Base-by-base conservation (phyloP, 2,113 vertebrate species). In the Empidonax traillii region DNA sequence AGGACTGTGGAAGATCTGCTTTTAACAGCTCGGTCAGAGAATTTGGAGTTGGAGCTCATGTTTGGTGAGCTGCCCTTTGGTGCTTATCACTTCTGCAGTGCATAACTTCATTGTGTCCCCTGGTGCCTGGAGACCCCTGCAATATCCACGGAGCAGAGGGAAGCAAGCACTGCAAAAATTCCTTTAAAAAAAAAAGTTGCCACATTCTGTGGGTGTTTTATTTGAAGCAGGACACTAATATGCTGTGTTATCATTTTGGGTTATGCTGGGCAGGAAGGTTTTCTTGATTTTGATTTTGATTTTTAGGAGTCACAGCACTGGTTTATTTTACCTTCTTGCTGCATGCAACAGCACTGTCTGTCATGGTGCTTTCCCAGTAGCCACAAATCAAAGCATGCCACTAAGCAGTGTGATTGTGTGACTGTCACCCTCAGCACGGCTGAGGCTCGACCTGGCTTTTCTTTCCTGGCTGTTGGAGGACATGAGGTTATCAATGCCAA, bases 41-140 rank as follows among this genome's bases (percentile, higher is more conserved):
- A 63, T 68, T 27, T 78, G 49, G 65, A 72, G 52, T 35, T 72
- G 44, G 66, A 95, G 31, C 62, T 92, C 80, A 53, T 0, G 0
- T 47, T 75, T 0, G 17, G 93, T 80, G 89, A 96, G 69, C 92
- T 96, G 92, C 93, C 93, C 76, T 94, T 76, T 89, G 80, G 86
- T 92, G 92, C 88, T 75, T 92, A 51, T 17, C 0, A 19, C 18
- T 85, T 25, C 56, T 51, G 73, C 83, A 78, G 69, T 28, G 55
- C 35, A 6, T 20, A 20, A 13, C 69, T 92, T 81, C 73, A 12
- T 71, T 1, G 0, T 7, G 2, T 75, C 44, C 72, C 27, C 14
- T 16, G 30, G 47, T 76, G 80, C 56, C 49, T 39, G 43, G 51
- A 78, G 68, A 59, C 24, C 67, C 35, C 63, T 62, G 75, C 61